phyloP scores from a whole-genome alignment of 2,113 vertebrate species.

The Rhineura floridana region DNA sequence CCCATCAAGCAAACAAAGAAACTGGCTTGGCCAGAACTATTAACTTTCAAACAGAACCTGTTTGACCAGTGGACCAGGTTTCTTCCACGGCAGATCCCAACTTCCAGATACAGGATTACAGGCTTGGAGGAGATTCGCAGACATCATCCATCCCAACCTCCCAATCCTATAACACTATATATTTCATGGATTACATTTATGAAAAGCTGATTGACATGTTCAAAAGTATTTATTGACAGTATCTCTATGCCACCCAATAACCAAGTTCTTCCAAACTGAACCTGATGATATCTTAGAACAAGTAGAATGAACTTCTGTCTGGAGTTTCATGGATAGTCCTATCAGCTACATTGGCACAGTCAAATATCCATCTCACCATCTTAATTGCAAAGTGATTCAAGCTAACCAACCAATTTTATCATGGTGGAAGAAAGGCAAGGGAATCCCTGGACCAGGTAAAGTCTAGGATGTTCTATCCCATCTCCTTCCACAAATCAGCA shows the following conservation, averaged over 20 bases:
- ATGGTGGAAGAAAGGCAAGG: neutral
- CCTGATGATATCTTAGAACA: neutral
- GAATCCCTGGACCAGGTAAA: neutral
- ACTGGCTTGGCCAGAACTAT: too few relatives aligned
- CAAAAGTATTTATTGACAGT: neutral
- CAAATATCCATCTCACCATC: neutral
- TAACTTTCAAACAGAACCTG: too few relatives aligned
- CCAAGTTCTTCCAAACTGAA: neutral
- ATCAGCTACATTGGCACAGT: neutral
- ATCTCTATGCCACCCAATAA: neutral
- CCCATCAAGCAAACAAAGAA: too few relatives aligned
- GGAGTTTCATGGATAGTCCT: neutral
- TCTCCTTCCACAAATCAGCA: neutral
- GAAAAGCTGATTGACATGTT: too few relatives aligned
- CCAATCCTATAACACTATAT: too few relatives aligned
- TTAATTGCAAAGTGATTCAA: neutral
- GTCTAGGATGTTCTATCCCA: neutral
- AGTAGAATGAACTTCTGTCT: neutral
- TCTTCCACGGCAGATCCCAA: too few relatives aligned
- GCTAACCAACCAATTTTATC: neutral
- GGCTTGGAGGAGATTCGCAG: too few relatives aligned
- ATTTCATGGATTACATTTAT: too few relatives aligned
- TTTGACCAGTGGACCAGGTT: too few relatives aligned
- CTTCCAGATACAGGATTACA: too few relatives aligned
- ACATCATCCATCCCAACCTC: too few relatives aligned